Base-by-base conservation (phyloP, 1,140 invertebrate species). In the Lepidurus packardi region DNA sequence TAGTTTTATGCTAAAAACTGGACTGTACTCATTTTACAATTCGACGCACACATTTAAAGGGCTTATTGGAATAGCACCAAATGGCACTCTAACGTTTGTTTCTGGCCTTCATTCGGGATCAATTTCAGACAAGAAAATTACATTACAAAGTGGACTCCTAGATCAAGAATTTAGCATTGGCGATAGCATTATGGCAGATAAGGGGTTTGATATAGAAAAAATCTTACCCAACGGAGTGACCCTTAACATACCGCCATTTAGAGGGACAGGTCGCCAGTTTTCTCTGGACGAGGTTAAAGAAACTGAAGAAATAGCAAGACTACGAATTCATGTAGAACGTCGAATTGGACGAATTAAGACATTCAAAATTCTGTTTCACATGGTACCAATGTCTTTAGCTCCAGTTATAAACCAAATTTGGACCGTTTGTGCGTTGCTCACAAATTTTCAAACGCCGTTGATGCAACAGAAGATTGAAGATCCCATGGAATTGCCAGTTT, bases 21-120 rank as follows among this genome's bases (percentile, higher is more conserved):
- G 41, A 47, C 1, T 77, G 75, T 65, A 77, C 24, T 77, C 75
- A 47, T 77, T 77, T 47, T 77, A 42, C 75, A 77, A 77, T 43
- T 10, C 9, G 9, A 77, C 75, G 47, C 34, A 77, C 0, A 77
- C 75, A 10, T 77, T 47, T 45, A 77, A 77, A 47, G 75, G 75
- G 7, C 43, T 77, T 25, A 43, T 77, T 41, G 75, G 75, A 45
- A 77, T 77, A n/a, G 75, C 43, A 7, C 75, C 75, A 16, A 77
- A 77, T 42, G 75, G 75, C 1, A 34, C 7, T n/a, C 9, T 77
- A 16, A 77, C 75, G 34, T 77, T 77, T 45, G 75, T 77, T 45
- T 77, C 75, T 7, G 34, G 13, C 9, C 1, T 77, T 43, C 16
- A 10, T 44, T 77, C 75, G 24, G 41, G 41, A 44, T 44, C 75